Conservation (phyloP, 1,140 invertebrate species). For the Diorhabda carinulata region DNA sequence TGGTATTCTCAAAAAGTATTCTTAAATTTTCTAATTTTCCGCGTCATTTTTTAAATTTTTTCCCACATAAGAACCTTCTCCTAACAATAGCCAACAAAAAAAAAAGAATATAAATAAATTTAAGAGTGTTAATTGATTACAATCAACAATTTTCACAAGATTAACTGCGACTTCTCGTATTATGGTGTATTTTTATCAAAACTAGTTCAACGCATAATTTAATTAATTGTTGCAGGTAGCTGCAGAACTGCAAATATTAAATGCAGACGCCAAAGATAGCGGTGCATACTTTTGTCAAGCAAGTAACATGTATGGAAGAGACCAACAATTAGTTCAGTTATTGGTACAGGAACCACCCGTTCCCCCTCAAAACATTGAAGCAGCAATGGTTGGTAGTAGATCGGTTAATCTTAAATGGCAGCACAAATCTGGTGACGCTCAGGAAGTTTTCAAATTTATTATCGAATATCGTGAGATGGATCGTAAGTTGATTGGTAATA, state of each 20-base stretch:
- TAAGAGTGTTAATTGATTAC: no score
- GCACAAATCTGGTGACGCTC: constrained; percentile 62
- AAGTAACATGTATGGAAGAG: constrained; percentile 75
- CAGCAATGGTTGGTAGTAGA: constrained; percentile 65
- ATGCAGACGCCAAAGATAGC: constrained; percentile 68
- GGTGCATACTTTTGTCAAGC: constrained; percentile 81
- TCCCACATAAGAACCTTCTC: no score
- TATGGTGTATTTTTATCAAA: neutral
- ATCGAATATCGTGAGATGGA: constrained; percentile 67
- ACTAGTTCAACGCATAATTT: neutral
- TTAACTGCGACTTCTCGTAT: neutral
- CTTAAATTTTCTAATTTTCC: no score
- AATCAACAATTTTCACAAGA: no score
- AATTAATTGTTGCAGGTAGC: constrained; percentile 35
- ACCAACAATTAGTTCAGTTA: constrained; percentile 76
- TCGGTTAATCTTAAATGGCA: constrained; percentile 74
- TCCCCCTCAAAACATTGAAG: constrained; percentile 63
- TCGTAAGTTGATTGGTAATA: constrained; percentile 46
- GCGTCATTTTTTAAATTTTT: no score
- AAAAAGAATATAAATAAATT: no score
- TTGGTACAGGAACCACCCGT: constrained; percentile 78
- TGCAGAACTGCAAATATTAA: constrained; percentile 69
- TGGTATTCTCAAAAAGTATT: no score
- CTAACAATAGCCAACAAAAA: no score
- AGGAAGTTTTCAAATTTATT: constrained; percentile 69